Evolutionary conservation across 2,888 invertebrate genomes (phyloP), one percentile per base, ranked within the genome.

Genomic region (Zelleria hepariella): DNA sequence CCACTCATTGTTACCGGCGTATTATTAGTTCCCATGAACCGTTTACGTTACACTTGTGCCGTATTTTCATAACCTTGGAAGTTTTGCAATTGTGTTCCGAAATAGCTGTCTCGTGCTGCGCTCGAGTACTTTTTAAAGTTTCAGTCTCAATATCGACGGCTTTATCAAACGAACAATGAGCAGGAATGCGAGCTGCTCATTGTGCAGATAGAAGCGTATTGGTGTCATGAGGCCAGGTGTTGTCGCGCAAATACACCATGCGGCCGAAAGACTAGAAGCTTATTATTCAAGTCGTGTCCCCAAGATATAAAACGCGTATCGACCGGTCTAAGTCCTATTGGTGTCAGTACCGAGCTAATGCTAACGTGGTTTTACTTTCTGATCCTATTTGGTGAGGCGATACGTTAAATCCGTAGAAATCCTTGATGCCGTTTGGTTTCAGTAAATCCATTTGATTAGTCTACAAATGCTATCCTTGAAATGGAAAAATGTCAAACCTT

Each of bases 1-100:
- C 25, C 75, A 77, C 75, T 83, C 78, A 84, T 86, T 86, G 86
- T 86, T 86, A 80, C 79, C 69, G 75, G 79, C 80, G 77, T 86
- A 85, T 86, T 85, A 85, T 84, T 86, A 83, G 82, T 83, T 78
- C 73, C 68, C 77, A 70, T 77, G 72, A 68, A 74, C 72, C 70
- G 77, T 77, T 78, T 77, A 78, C 77, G 71, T 76, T 78, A 78
- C 72, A 70, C 69, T 74, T 67, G 68, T 76, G 73, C 71, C 71
- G 69, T 68, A 72, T 78, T 79, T 78, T 74, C 72, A 70, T 80
- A 81, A 77, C 82, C 85, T 81, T 84, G 78, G 4, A 66, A 71
- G 70, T 70, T 75, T 73, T 68, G 71, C 71, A 73, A 73, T 61
- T 67, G 62, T 20, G 55, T 24, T 32, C 55, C 5, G 10, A 55